Evolutionary conservation across 2,113 vertebrate species (phyloP).

Genomic region (Pteronura brasiliensis): DNA sequence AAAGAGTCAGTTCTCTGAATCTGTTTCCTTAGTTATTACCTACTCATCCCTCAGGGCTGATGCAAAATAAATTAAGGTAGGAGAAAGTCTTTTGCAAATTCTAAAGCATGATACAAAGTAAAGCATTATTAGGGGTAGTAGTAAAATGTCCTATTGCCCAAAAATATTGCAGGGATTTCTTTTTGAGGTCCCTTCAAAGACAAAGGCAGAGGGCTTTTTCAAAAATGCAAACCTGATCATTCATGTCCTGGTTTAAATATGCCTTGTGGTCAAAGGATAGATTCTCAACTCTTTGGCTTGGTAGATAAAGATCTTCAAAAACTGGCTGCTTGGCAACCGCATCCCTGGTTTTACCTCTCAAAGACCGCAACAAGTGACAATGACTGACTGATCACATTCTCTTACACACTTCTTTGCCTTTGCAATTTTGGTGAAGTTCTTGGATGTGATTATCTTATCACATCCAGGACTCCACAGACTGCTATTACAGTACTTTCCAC

Average conservation of each 20-base stretch:
- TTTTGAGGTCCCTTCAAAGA: background rate
- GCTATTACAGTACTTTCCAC: background rate
- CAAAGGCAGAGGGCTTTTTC: background rate
- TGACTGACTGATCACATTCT: background rate
- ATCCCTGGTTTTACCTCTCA: slow-evolving; percentile 8
- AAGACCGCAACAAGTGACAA: background rate
- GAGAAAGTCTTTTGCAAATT: background rate
- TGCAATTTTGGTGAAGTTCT: background rate
- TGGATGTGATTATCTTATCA: background rate
- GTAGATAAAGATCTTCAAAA: background rate
- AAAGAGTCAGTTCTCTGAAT: background rate
- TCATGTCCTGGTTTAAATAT: background rate
- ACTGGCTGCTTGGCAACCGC: background rate
- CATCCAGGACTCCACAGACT: background rate
- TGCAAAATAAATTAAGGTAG: background rate
- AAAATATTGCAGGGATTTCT: background rate
- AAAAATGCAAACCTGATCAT: background rate
- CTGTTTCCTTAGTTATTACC: background rate
- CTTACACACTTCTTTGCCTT: background rate
- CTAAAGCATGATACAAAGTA: background rate
- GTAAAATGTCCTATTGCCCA: background rate
- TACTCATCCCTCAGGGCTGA: background rate
- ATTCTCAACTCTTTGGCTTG: background rate
- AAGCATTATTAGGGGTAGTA: background rate
- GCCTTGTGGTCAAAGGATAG: background rate